Percentiles rank a stretch among this genome's conserved stretches.
These are phyloP conservation scores for Epirrhoe tristata DNA, from an alignment of 2,888 invertebrate species.

Conservation along the genomic window DNA sequence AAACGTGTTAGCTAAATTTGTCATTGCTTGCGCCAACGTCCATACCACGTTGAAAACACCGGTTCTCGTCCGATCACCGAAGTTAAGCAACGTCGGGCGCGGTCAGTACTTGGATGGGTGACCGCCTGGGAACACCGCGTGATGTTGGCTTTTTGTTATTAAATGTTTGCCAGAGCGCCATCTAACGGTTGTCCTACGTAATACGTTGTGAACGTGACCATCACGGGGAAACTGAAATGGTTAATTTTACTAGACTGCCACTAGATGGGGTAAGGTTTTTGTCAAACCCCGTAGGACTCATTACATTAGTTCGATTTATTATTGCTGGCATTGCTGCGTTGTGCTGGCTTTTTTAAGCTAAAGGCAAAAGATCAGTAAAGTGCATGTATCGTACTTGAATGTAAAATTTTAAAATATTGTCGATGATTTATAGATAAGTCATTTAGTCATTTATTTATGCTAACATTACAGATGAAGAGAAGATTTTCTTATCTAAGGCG, in stretches of 20 bases:
- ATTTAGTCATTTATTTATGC: no score
- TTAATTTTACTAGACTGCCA: background rate
- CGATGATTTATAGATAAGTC: no score
- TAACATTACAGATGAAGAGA: no score
- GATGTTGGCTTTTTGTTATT: slow-evolving; percentile 43
- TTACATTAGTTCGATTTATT: no score
- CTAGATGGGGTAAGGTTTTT: background rate
- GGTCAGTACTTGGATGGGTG: slow-evolving; percentile 82
- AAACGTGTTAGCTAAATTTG: background rate
- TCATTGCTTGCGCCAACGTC: slow-evolving; percentile 42
- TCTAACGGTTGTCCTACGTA: background rate
- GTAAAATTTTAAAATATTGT: no score
- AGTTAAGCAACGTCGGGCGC: slow-evolving; percentile 77
- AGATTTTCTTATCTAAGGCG: no score
- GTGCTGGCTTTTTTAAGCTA: no score
- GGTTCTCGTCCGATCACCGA: slow-evolving; percentile 79
- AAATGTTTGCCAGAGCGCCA: background rate
- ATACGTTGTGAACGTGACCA: background rate
- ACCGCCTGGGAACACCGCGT: slow-evolving; percentile 70
- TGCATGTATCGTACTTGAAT: no score
- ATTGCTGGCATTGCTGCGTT: no score
- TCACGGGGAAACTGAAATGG: background rate
- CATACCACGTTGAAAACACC: slow-evolving; percentile 68
- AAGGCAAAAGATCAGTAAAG: no score
- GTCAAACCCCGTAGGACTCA: background rate